Conservation (phyloP, 2,888 invertebrate species). For the Oeneis ivallda region DNA sequence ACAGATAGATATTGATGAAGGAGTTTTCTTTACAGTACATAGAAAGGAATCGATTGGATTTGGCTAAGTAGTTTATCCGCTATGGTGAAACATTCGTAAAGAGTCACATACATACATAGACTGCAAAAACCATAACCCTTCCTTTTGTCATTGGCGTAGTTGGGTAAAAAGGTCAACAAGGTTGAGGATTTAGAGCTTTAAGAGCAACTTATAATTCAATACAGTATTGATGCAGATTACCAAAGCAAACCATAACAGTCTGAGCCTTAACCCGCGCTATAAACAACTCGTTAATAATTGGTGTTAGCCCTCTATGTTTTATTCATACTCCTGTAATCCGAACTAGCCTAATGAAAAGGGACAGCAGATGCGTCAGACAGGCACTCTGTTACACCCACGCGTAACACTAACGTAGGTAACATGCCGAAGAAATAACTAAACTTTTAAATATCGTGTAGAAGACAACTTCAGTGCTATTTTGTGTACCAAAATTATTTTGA, state of each 20-base stretch:
- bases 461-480: not conserved
- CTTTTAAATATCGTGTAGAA: not conserved
- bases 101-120: too few species aligned
- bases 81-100: too few species aligned
- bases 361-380: constrained; percentile 48
- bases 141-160: too few species aligned
- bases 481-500: not conserved
- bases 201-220: too few species aligned
- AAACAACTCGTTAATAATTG: constrained; percentile 76
- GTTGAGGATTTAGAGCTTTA: too few species aligned
- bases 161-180: too few species aligned
- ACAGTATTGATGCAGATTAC: constrained; percentile 4
- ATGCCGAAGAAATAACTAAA: not conserved
- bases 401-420: constrained; percentile 20
- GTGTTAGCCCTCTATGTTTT: constrained; percentile 64
- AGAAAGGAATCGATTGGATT: too few species aligned
- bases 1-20: too few species aligned
- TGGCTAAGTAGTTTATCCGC: too few species aligned
- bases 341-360: constrained; percentile 71
- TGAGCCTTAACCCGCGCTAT: constrained; percentile 48
- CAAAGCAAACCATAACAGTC: constrained; percentile 16
- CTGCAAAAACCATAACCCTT: too few species aligned
- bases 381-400: constrained; percentile 33
- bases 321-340: constrained; percentile 66
- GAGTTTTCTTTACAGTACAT: too few species aligned